These are phyloP conservation scores for Penaeus indicus DNA, from an alignment of 1,140 invertebrate species.

Conservation along the genomic window DNA sequence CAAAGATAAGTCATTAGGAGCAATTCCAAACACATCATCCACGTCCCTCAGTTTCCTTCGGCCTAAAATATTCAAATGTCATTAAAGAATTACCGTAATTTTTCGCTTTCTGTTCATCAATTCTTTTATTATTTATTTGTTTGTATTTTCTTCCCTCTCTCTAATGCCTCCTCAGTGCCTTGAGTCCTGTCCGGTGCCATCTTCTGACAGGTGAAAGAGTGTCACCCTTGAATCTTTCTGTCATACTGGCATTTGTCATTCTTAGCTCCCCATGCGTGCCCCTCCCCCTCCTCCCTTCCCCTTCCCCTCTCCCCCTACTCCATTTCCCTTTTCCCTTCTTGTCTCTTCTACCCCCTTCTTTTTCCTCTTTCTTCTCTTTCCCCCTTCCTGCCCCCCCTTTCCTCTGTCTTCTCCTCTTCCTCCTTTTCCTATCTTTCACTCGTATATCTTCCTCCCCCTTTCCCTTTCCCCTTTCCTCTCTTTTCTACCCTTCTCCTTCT, in stretches of 20 bases:
- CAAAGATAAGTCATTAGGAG: too few relatives aligned
- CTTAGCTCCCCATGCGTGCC: not conserved
- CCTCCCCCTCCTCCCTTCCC: not conserved
- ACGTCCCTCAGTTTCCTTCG: too few relatives aligned
- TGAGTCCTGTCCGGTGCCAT: too few relatives aligned
- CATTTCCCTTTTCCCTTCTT: not conserved
- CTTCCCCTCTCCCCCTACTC: not conserved
- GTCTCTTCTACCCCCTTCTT: not conserved
- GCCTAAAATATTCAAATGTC: too few relatives aligned
- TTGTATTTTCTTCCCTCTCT: too few relatives aligned
- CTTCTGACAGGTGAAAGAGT: not conserved
- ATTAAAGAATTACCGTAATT: too few relatives aligned
- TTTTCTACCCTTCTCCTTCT: not conserved
- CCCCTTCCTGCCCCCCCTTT: not conserved
- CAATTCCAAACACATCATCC: too few relatives aligned
- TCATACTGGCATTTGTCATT: constrained; percentile 23
- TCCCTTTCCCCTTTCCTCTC: constrained; percentile 35
- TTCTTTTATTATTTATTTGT: too few relatives aligned
- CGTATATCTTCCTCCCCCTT: constrained; percentile 1
- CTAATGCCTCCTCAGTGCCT: too few relatives aligned
- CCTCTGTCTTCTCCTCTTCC: constrained; percentile 3
- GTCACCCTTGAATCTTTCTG: constrained; percentile 26
- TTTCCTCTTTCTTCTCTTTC: not conserved
- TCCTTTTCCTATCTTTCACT: not conserved
- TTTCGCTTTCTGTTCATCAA: too few relatives aligned